Evolutionary conservation across 2,888 invertebrate genomes (phyloP).

Genomic region (Tupiocoris notatus): DNA sequence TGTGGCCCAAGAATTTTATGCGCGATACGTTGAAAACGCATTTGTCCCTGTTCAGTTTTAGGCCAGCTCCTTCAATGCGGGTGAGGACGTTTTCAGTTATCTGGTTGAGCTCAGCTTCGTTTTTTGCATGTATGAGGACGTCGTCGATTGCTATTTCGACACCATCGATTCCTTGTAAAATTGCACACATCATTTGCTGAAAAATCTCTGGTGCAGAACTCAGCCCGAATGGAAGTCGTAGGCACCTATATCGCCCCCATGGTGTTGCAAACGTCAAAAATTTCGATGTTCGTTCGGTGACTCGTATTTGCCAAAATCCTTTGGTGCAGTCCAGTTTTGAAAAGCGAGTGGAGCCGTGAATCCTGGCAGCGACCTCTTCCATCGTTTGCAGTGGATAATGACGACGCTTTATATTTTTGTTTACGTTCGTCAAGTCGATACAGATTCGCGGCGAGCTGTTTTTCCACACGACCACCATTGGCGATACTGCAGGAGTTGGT

Average conservation of each 20-base stretch:
- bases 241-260: constrained; percentile 48
- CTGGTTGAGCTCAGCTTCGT: constrained; percentile 12
- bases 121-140: constrained; percentile 24
- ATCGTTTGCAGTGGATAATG: constrained; percentile 30
- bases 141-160: constrained; percentile 42
- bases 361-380: constrained; percentile 19
- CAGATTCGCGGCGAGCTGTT: constrained; percentile 21
- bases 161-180: constrained; percentile 43
- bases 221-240: constrained; percentile 49
- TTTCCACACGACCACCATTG: constrained; percentile 22
- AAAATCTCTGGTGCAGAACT: constrained; percentile 46
- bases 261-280: constrained; percentile 49
- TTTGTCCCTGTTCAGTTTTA: constrained; percentile 51
- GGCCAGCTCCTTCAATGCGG: constrained; percentile 45
- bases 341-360: constrained; percentile 45
- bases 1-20: constrained; percentile 49
- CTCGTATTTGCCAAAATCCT: constrained; percentile 50
- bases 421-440: constrained; percentile 15
- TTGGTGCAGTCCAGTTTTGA: constrained; percentile 49
- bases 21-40: constrained; percentile 47
- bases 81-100: constrained; percentile 8
- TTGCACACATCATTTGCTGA: constrained; percentile 41
- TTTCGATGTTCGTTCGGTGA: constrained; percentile 46
- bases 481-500: constrained; percentile 16
- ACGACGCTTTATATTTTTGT: constrained; percentile 26